Conservation (phyloP, 2,888 invertebrate genomes). For the Aromia moschata region DNA sequence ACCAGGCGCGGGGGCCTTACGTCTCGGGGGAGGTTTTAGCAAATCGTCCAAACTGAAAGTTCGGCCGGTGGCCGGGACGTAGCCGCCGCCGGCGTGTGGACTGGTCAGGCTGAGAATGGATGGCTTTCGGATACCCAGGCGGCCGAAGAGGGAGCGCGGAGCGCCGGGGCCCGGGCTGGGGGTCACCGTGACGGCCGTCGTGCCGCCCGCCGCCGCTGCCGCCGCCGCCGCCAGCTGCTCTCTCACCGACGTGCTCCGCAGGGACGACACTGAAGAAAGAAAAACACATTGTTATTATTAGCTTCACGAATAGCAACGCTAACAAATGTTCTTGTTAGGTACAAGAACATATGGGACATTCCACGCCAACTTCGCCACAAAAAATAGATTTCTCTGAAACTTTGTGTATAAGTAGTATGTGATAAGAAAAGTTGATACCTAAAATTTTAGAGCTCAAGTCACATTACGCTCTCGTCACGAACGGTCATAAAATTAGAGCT, state of each 20-base stretch:
- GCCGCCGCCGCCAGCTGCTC: slow-evolving; percentile 66
- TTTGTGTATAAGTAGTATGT: no score
- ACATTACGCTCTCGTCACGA: no score
- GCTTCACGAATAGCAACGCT: no score
- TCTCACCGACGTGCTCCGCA: slow-evolving; percentile 69
- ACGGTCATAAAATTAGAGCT: no score
- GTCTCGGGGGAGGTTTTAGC: slow-evolving; percentile 83
- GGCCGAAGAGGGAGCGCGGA: slow-evolving; percentile 79
- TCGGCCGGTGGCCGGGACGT: slow-evolving; percentile 73
- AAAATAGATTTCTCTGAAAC: no score
- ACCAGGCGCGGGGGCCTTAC: slow-evolving; percentile 69
- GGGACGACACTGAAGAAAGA: slow-evolving; percentile 44
- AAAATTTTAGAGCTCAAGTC: no score
- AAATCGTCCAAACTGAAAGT: slow-evolving; percentile 91
- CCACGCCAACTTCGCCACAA: no score
- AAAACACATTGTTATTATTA: neutral
- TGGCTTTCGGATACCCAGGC: slow-evolving; percentile 88
- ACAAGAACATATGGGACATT: no score
- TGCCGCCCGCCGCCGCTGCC: slow-evolving; percentile 60
- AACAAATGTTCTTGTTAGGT: no score
- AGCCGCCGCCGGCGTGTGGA: slow-evolving; percentile 66
- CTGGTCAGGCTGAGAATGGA: slow-evolving; percentile 84
- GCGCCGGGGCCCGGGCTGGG: slow-evolving; percentile 64
- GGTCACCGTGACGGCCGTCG: slow-evolving; percentile 61
- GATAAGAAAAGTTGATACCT: no score